These are phyloP conservation scores for Nothoprocta perdicaria DNA, from an alignment of 2,113 vertebrate species.

Conservation along the genomic window DNA sequence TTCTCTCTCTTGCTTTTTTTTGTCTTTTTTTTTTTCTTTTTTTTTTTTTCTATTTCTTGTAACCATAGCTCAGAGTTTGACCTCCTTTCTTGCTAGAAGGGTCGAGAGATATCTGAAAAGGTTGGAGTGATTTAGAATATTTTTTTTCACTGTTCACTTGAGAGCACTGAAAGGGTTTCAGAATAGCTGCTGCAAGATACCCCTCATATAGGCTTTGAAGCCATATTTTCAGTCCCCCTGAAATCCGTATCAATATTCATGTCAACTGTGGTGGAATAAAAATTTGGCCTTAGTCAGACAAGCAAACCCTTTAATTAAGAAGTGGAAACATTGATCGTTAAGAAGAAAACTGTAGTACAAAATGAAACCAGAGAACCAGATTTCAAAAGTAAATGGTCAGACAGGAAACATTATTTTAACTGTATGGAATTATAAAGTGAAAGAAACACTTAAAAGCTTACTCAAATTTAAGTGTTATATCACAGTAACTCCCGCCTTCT, in stretches of 20 bases:
- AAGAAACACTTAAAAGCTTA: constrained; percentile 38
- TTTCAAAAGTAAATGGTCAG: constrained; percentile 2
- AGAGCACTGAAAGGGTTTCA: background rate
- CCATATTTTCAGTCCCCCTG: background rate
- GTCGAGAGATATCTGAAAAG: background rate
- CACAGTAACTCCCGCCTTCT: constrained; percentile 39
- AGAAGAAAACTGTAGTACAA: background rate
- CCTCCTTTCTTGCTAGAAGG: background rate
- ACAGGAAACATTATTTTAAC: background rate
- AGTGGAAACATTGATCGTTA: background rate
- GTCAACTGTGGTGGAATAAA: background rate
- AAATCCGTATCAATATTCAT: background rate
- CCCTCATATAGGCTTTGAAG: background rate
- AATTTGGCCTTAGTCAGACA: background rate
- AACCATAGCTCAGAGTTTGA: background rate
- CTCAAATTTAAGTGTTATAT: constrained; percentile 45
- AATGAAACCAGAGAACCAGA: background rate
- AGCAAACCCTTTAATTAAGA: background rate
- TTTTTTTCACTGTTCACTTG: background rate
- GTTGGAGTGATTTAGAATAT: background rate
- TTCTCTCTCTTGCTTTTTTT: background rate
- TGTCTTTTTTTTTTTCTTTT: no score
- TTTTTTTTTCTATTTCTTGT: background rate
- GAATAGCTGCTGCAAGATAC: background rate
- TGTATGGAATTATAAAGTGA: background rate